A percentile compares a stretch with the other conserved stretches of the same genome.
Conservation (phyloP, 2,113 vertebrate species). For the Diadophis punctatus region DNA sequence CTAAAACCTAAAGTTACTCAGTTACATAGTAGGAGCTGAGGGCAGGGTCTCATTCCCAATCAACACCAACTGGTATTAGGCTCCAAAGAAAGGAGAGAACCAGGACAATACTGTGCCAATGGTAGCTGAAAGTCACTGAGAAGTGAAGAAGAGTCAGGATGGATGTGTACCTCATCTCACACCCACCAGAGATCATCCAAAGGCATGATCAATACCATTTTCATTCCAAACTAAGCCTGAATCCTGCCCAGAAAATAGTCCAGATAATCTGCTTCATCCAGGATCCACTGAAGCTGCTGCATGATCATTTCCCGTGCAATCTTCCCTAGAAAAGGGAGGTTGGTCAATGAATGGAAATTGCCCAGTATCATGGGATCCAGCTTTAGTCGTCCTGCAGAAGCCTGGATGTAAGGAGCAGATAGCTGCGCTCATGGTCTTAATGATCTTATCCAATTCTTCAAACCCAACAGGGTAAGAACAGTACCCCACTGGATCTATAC, state of each 20-base stretch:
- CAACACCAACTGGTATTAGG: not conserved
- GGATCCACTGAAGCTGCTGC: not conserved
- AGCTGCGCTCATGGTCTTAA: not conserved
- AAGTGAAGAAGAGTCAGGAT: not conserved
- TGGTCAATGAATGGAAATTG: not conserved
- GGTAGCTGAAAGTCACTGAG: not conserved
- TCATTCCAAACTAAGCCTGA: not conserved
- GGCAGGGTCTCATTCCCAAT: not conserved
- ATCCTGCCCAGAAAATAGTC: not conserved
- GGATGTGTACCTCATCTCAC: not conserved
- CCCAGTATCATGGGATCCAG: not conserved
- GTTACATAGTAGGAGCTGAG: not conserved
- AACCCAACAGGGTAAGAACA: not conserved
- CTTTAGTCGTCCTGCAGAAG: not conserved
- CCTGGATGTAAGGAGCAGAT: not conserved
- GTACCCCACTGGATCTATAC: not conserved
- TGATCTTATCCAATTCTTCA: not conserved
- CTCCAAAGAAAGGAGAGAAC: not conserved
- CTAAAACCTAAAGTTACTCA: not conserved
- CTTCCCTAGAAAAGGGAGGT: not conserved
- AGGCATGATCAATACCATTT: not conserved
- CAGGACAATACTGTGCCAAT: not conserved
- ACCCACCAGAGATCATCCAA: not conserved
- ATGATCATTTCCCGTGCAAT: not conserved
- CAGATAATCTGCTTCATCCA: not conserved